Conservation (phyloP, 30 jellyfish, hydroid and myxozoan species). For the Hydractinia echinata region DNA sequence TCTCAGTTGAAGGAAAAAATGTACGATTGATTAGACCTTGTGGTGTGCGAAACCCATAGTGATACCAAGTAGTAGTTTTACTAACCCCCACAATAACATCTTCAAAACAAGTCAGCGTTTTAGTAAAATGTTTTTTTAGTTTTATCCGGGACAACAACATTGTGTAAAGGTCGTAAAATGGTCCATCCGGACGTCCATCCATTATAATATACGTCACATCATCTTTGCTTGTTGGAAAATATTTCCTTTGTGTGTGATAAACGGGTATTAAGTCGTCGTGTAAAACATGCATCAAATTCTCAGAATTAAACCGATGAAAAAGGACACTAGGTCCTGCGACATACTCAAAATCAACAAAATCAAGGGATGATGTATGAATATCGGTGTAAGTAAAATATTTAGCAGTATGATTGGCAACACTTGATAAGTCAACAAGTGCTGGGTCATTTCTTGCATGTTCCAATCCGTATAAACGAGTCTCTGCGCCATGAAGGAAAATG, state of each 20-base stretch:
- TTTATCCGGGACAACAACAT: not conserved
- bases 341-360: not conserved
- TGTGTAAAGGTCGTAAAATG: conserved; percentile 51
- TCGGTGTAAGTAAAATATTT: conserved; percentile 65
- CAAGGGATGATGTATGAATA: conserved; percentile 39
- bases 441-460: conserved; percentile 58
- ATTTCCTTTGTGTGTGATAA: conserved; percentile 37
- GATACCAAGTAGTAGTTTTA: conserved; percentile 87
- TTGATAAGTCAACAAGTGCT: conserved; percentile 60
- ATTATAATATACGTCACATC: conserved; percentile 41
- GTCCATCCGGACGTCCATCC: conserved; percentile 79
- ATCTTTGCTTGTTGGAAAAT: not conserved
- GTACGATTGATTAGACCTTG: conserved; percentile 58
- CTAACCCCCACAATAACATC: conserved; percentile 71
- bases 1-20: conserved; percentile 13
- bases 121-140: conserved; percentile 22
- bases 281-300: conserved; percentile 83
- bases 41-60: conserved; percentile 72
- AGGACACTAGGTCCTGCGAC: conserved; percentile 26
- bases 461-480: conserved; percentile 31
- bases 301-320: conserved; percentile 87
- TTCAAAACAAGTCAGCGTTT: conserved; percentile 53
- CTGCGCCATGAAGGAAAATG: conserved; percentile 64
- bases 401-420: conserved; percentile 79
- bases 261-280: conserved; percentile 89